A percentile compares a stretch with the other conserved stretches of the same genome.
These are phyloP conservation scores for Xenopus borealis DNA, from an alignment of 2,113 vertebrate species.

Conservation along the genomic window DNA sequence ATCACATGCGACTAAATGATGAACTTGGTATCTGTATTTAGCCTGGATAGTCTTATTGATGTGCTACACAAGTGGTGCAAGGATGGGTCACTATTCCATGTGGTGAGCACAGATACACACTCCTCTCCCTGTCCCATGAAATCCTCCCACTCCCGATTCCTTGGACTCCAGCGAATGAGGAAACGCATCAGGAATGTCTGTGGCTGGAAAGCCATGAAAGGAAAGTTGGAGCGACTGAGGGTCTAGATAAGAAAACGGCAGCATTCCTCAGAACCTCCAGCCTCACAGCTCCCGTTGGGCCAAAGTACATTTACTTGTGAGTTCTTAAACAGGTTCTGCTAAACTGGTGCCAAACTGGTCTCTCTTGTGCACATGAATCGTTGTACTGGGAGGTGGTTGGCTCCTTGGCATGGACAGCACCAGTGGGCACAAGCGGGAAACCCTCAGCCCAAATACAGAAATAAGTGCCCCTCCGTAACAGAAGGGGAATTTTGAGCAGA, in stretches of 20 bases:
- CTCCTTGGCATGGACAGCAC: too few relatives aligned
- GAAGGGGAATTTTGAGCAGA: too few relatives aligned
- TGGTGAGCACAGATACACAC: not conserved
- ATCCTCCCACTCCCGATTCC: conserved; percentile 20
- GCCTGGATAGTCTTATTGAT: too few relatives aligned
- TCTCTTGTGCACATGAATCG: not conserved
- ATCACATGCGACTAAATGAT: too few relatives aligned
- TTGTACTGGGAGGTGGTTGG: too few relatives aligned
- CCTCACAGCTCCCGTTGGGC: not conserved
- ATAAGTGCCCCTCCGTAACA: too few relatives aligned
- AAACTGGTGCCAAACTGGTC: not conserved
- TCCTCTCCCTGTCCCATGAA: conserved; percentile 19
- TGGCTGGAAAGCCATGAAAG: conserved; percentile 39
- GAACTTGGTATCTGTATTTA: too few relatives aligned
- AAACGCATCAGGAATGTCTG: conserved; percentile 28
- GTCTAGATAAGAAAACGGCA: conserved; percentile 21
- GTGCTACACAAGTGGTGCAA: too few relatives aligned
- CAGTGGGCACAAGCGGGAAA: too few relatives aligned
- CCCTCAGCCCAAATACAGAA: too few relatives aligned
- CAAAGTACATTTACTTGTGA: conserved; percentile 35
- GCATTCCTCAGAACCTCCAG: conserved; percentile 24
- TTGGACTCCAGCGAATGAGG: not conserved
- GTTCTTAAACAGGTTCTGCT: not conserved
- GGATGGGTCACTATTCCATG: not conserved
- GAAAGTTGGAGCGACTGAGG: conserved; percentile 6